Evolutionary conservation across 2,797 vertebrate genomes (phyloP).

Genomic region (Trachurus trachurus): DNA sequence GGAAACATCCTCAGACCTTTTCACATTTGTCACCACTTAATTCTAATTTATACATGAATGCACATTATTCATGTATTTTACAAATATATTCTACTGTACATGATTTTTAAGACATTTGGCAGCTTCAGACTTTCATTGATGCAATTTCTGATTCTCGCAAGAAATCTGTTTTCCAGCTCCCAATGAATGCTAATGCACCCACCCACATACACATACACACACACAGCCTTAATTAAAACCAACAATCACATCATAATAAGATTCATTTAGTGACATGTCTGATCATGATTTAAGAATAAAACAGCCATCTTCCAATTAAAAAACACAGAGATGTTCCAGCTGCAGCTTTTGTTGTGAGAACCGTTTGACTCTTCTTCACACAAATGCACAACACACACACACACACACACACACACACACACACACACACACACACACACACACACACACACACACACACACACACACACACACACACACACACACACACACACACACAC

Average conservation of each 20-base stretch:
- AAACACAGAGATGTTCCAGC: constrained; percentile 6
- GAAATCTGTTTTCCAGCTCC: constrained; percentile 5
- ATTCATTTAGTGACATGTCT: constrained; percentile 40
- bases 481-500: neutral
- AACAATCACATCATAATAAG: constrained; percentile 31
- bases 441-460: neutral
- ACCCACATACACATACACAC: neutral
- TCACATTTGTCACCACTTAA: neutral
- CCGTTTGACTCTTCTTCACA: neutral
- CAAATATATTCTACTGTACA: neutral
- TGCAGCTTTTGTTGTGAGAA: neutral
- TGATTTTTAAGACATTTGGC: neutral
- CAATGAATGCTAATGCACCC: constrained; percentile 10
- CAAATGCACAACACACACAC: neutral
- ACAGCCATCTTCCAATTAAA: constrained; percentile 19
- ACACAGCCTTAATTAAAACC: constrained; percentile 40
- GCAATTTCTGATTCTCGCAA: neutral
- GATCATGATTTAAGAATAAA: constrained; percentile 40
- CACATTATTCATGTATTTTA: neutral
- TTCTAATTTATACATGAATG: neutral
- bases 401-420: neutral
- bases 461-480: neutral
- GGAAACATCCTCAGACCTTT: neutral
- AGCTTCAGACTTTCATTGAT: neutral
- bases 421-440: neutral